These are phyloP conservation scores for Alsophila aescularia DNA, from an alignment of 2,888 invertebrate genomes.

Conservation along the genomic window DNA sequence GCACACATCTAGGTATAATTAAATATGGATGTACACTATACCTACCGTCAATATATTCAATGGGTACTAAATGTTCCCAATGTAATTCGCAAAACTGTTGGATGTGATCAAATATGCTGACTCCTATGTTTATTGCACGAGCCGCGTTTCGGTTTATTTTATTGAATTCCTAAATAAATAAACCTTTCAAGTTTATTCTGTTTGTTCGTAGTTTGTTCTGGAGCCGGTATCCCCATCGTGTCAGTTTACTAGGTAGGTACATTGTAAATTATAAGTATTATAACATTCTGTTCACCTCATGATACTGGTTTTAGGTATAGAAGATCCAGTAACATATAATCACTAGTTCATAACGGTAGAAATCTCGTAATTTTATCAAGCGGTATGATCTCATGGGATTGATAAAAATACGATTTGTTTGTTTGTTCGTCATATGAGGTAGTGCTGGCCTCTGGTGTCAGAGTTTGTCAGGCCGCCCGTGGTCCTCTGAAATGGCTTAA, in stretches of 20 bases:
- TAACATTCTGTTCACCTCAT: background rate
- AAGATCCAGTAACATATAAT: background rate
- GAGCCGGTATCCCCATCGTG: conserved; percentile 6
- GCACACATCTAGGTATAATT: too few relatives aligned
- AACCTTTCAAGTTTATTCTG: conserved; percentile 25
- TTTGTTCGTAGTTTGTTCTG: conserved; percentile 26
- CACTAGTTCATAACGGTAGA: background rate
- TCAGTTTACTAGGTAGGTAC: conserved; percentile 1
- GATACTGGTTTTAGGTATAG: conserved; percentile 28
- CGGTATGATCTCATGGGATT: background rate
- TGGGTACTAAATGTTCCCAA: too few relatives aligned
- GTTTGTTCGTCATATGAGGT: too few relatives aligned
- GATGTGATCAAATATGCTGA: conserved; percentile 12
- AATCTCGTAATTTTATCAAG: background rate
- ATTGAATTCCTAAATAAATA: conserved; percentile 42
- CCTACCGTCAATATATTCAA: too few relatives aligned
- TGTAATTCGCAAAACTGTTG: background rate
- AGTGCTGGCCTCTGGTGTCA: too few relatives aligned
- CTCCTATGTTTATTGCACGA: conserved; percentile 19
- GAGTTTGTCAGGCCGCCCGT: too few relatives aligned
- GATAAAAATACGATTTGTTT: too few relatives aligned
- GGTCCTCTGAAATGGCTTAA: too few relatives aligned
- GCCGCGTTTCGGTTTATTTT: conserved; percentile 29
- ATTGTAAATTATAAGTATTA: too few relatives aligned
- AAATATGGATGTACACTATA: too few relatives aligned